phyloP scores from a whole-genome alignment of 1,140 invertebrate species.

The Drosophila pseudoobscura region DNA sequence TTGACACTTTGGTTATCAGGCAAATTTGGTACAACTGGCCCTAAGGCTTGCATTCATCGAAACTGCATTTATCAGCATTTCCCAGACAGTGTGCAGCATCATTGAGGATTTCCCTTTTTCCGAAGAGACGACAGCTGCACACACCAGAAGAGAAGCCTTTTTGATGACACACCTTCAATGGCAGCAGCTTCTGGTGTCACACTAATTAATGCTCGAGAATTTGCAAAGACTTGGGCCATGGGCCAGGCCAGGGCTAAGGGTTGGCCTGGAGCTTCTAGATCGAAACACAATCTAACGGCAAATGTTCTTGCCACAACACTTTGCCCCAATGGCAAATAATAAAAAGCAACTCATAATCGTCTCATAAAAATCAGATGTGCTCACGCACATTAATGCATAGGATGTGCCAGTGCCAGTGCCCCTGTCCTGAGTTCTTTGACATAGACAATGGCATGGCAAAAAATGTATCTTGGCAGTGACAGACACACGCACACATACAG shows the following conservation, averaged over 20 bases:
- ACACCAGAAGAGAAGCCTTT: slow-evolving; percentile 11
- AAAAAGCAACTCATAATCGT: slow-evolving; percentile 80
- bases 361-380: slow-evolving; percentile 77
- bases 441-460: slow-evolving; percentile 70
- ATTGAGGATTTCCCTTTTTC: slow-evolving; percentile 35
- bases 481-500: slow-evolving; percentile 28
- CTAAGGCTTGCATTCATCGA: slow-evolving; percentile 47
- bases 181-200: slow-evolving; percentile 24
- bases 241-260: too few relatives aligned
- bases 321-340: slow-evolving; percentile 76
- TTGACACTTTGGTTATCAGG: slow-evolving; percentile 17
- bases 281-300: background rate
- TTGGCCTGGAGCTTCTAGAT: background rate
- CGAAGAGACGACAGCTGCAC: slow-evolving; percentile 15
- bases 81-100: slow-evolving; percentile 26
- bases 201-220: slow-evolving; percentile 39
- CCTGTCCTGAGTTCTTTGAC: slow-evolving; percentile 58
- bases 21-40: slow-evolving; percentile 20
- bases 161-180: background rate
- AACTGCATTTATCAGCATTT: slow-evolving; percentile 48
- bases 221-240: too few relatives aligned
- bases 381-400: slow-evolving; percentile 65
- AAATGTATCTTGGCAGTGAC: slow-evolving; percentile 59
- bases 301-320: slow-evolving; percentile 58
- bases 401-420: slow-evolving; percentile 9